Evolutionary conservation across 2,113 vertebrate genomes (phyloP).

Genomic region (Siniperca chuatsi): DNA sequence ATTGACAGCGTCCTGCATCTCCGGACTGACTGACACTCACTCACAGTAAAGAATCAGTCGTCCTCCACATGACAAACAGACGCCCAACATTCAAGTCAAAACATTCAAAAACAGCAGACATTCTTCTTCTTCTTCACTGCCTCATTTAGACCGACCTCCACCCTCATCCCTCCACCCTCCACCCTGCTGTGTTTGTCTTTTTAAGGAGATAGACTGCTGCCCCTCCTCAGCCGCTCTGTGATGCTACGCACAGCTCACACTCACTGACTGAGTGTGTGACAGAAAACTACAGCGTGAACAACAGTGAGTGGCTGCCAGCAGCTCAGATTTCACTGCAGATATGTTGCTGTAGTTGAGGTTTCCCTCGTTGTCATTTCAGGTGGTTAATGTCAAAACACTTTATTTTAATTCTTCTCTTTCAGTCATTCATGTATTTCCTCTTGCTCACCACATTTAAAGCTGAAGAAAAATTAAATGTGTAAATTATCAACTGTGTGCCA

Average conservation of each 20-base stretch:
- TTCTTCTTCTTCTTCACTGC: slow-evolving; percentile 3
- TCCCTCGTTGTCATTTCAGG: too few species aligned
- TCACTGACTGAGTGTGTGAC: background rate
- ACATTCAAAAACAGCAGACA: background rate
- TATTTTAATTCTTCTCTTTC: too few species aligned
- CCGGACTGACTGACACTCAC: too few species aligned
- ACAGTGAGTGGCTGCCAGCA: background rate
- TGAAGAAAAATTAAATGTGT: too few species aligned
- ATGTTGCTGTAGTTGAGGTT: too few species aligned
- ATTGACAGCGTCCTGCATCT: too few species aligned
- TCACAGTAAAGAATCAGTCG: background rate
- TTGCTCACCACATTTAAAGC: too few species aligned
- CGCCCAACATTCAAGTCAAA: background rate
- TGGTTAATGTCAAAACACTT: too few species aligned
- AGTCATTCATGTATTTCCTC: too few species aligned
- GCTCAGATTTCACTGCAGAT: background rate
- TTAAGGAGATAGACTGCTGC: slow-evolving; percentile 36
- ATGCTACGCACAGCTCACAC: background rate
- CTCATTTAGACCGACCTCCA: background rate
- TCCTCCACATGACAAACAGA: background rate
- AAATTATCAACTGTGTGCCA: too few species aligned
- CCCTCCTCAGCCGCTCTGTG: slow-evolving; percentile 3
- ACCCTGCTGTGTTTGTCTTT: slow-evolving; percentile 28
- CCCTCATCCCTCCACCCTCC: background rate
- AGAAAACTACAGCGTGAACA: background rate